Evolutionary conservation across 2,113 vertebrate genomes (phyloP), one percentile per base, ranked within the genome.

Genomic region (Romanogobio albipinnatus): DNA sequence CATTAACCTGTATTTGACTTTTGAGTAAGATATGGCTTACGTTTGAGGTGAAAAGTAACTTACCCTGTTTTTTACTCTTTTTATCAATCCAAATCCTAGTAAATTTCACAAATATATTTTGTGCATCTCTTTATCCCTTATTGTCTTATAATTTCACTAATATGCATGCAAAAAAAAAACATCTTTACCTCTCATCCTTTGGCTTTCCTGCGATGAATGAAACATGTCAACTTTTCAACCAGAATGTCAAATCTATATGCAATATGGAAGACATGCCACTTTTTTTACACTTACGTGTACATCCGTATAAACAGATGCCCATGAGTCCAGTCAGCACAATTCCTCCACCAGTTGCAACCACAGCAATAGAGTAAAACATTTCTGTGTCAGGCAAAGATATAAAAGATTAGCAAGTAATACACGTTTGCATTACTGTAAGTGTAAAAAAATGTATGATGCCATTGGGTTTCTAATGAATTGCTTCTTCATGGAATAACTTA

Each of bases 191-290:
- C 71, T 74, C 43, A 0, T n/a, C n/a, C 22, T 74, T 74, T 49
- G 71, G n/a, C 6, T n/a, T 74, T 74, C 71, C 71, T 74, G 71
- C 6, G 13, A 8, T 74, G 5, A 74, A 74, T n/a, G n/a, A 74
- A 74, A 47, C 43, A 49, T 45, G 19, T 45, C 43, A 43, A 6
- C 1, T 15, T 36, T 73, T n/a, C 36, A 43, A 19, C 26, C 13
- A 47, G 5, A 74, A 8, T 49, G 7, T 9, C 36, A 9, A 68
- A 43, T 15, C 43, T 74, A 26, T 47, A 49, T 49, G n/a, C 43
- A 11, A 47, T 24, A 26, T 14, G 11, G 1, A 74, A 49, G 19
- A n/a, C 66, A 70, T 70, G 17, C 10, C 17, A 10, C 1, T 5
- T 11, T 73, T 1, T 73, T 47, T 24, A 47, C 2, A 74, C 76